phyloP scores from a whole-genome alignment of 2,888 invertebrate species.

The Drosophila rellima region DNA sequence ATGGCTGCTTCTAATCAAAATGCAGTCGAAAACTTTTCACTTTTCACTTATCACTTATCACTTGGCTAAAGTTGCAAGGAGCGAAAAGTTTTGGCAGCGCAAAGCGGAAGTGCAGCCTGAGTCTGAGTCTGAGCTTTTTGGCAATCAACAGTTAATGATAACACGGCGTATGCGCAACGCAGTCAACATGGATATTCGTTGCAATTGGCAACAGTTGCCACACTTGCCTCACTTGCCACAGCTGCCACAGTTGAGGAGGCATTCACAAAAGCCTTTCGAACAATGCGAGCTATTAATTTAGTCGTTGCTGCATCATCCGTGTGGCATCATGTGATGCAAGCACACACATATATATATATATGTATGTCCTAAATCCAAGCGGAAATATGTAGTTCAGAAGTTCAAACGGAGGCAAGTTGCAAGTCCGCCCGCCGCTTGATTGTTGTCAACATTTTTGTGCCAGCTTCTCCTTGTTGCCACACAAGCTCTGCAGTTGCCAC shows the following conservation, averaged over 20 bases:
- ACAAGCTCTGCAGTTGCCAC: conserved; percentile 8
- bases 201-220: conserved; percentile 37
- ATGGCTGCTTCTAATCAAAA: conserved; percentile 69
- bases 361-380: conserved; percentile 37
- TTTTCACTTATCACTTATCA: conserved; percentile 46
- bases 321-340: conserved; percentile 1
- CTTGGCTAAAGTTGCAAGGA: conserved; percentile 47
- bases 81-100: conserved; percentile 27
- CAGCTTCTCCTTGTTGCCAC: conserved; percentile 27
- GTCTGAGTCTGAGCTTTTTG: conserved; percentile 12
- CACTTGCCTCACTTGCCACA: conserved; percentile 1
- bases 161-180: conserved; percentile 47
- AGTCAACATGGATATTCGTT: conserved; percentile 10
- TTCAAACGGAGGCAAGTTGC: conserved; percentile 43
- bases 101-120: conserved; percentile 24
- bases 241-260: not conserved
- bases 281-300: conserved; percentile 56
- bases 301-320: conserved; percentile 13
- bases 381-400: conserved; percentile 74
- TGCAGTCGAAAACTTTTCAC: conserved; percentile 66
- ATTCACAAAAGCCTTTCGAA: conserved; percentile 19
- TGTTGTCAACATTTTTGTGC: conserved; percentile 76
- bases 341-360: not conserved
- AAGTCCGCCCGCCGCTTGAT: conserved; percentile 42
- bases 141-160: conserved; percentile 70